These are phyloP conservation scores for Myodes glareolus DNA, from an alignment of 2,113 vertebrate genomes.

Conservation along the genomic window DNA sequence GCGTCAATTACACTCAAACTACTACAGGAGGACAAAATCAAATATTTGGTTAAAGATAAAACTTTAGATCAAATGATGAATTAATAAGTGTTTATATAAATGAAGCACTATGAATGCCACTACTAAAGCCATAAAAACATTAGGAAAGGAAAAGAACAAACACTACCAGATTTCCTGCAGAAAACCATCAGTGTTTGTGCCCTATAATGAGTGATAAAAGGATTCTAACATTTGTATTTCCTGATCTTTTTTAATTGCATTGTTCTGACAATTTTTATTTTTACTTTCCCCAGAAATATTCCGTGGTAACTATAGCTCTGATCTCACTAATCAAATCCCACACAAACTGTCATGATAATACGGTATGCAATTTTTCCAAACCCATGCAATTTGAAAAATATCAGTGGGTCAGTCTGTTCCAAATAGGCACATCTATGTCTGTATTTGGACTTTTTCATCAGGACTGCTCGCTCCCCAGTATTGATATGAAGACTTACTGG, in stretches of 20 bases:
- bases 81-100: neutral
- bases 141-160: neutral
- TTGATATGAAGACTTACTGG: neutral
- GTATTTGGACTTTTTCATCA: neutral
- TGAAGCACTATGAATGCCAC: neutral
- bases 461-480: neutral
- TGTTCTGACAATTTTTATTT: neutral
- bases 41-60: neutral
- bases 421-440: neutral
- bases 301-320: neutral
- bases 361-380: neutral
- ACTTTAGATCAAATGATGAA: neutral
- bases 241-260: neutral
- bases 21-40: neutral
- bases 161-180: neutral
- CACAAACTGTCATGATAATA: neutral
- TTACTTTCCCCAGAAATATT: neutral
- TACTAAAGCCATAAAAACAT: neutral
- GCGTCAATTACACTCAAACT: neutral
- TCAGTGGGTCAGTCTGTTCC: neutral
- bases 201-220: neutral
- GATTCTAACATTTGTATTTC: neutral
- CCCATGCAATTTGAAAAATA: neutral
- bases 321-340: neutral
- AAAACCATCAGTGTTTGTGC: neutral